Percentiles rank a stretch among this genome's conserved stretches.
phyloP scores from a whole-genome alignment of 2,113 vertebrate genomes.

The Sander vitreus region DNA sequence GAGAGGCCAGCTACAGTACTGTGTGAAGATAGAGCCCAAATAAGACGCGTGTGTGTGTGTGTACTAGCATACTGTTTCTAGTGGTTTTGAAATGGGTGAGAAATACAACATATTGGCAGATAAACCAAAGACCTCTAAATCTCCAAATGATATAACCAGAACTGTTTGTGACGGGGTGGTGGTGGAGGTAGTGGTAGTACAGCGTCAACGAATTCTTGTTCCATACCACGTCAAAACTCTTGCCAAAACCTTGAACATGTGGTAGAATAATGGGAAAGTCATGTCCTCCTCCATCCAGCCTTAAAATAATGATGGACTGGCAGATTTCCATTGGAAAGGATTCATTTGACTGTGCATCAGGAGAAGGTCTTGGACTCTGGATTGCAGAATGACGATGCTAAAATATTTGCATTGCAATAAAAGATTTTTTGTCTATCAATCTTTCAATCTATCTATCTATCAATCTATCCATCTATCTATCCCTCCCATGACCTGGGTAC shows the following conservation, averaged over 20 bases:
- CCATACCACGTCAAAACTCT: neutral
- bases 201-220: constrained; percentile 15
- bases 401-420: too few species aligned
- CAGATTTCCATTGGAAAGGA: neutral
- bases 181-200: neutral
- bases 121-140: neutral
- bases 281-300: constrained; percentile 10
- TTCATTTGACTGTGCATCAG: neutral
- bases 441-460: too few species aligned
- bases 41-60: neutral
- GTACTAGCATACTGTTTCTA: neutral
- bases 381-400: neutral
- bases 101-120: neutral
- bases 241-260: constrained; percentile 29
- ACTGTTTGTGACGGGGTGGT: neutral
- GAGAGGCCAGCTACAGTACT: too few species aligned
- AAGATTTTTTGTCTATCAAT: too few species aligned
- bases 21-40: too few species aligned
- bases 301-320: neutral
- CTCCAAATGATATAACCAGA: neutral
- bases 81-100: neutral
- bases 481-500: too few species aligned
- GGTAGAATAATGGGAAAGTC: constrained; percentile 24
- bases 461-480: too few species aligned
- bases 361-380: neutral